A percentile compares a stretch with the other conserved stretches of the same genome.
Conservation (phyloP, 2,888 invertebrate species). For the Saturnia pavonia region DNA sequence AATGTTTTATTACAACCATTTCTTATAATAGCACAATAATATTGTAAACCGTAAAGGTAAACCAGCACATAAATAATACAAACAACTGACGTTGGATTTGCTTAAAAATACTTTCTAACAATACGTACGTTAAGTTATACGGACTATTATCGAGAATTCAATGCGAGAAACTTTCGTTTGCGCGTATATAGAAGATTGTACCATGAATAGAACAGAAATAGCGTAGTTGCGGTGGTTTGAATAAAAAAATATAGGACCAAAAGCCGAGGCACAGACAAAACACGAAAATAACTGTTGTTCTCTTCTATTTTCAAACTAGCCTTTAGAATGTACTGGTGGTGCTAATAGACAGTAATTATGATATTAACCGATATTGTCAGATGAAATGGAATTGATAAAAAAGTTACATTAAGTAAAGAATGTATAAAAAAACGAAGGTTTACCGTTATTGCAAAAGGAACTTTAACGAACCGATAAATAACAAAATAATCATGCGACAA, state of each 20-base stretch:
- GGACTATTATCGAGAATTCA: conserved; percentile 43
- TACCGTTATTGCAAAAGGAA: conserved; percentile 54
- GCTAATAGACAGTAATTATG: conserved; percentile 26
- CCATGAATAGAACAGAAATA: conserved; percentile 54
- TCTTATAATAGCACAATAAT: conserved; percentile 38
- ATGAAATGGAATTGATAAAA: background rate
- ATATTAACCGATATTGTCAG: conserved; percentile 22
- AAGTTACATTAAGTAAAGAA: background rate
- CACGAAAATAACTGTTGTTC: conserved; percentile 40
- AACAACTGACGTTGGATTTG: conserved; percentile 36
- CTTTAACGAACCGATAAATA: conserved; percentile 43
- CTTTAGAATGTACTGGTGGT: conserved; percentile 7
- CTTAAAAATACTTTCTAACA: conserved; percentile 59
- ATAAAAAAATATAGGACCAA: conserved; percentile 47
- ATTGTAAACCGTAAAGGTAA: conserved; percentile 32
- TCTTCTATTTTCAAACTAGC: conserved; percentile 18
- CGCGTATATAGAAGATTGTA: conserved; percentile 40
- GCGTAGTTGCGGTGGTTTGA: conserved; percentile 35
- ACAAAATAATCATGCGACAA: conserved; percentile 57
- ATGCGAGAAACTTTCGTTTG: conserved; percentile 48
- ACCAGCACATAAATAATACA: conserved; percentile 41
- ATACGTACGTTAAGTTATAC: conserved; percentile 51
- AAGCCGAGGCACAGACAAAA: conserved; percentile 43
- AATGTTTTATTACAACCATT: conserved; percentile 32
- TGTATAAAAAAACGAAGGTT: background rate